Base-by-base conservation (phyloP, 2,797 vertebrate genomes). In the Perodicticus potto region DNA sequence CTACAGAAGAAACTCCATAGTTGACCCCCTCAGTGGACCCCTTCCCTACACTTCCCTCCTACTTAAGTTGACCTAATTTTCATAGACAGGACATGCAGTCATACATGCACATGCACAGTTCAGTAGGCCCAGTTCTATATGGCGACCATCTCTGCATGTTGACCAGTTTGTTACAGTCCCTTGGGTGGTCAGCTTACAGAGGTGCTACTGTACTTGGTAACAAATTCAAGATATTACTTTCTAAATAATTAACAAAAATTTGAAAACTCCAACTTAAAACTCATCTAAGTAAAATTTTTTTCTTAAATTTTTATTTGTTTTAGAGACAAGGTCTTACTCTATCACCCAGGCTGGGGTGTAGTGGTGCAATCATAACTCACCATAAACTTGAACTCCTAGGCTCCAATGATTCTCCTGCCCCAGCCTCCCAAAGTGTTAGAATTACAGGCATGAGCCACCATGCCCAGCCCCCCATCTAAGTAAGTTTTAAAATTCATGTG, bases 251-350 rank as follows among this genome's bases (percentile, higher is more conserved):
- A 86, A 81, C 37, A 90, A 65, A 74, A 65, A 57, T 85, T 43
- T 90, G 49, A 22, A 90, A 57, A 85, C 27, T 89, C 91, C 43
- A 92, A 81, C 53, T 95, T 86, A 82, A 91, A 95, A 89, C 14
- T 7, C 57, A 86, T 25, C 23, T 67, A 65, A 32, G 14, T 80
- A 86, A 91, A 40, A 20, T 63, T 86, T 65, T 40, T 43, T 73
- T 27, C 16, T 7, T 67, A 32, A 16, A 16, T 67, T 67, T n/a
- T 67, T n/a, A 8, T n/a, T n/a, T n/a, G 29, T 65, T 67, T n/a
- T 67, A n/a, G 65, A n/a, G 65, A 67, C 32, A 67, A 67, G 32
- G 7, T 67, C 32, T 67, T 32, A 8, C 32, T 67, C 65, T n/a
- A 32, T 67, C 65, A n/a, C 32, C 32, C 32, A n/a, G 16, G 16